Percentiles rank a stretch among this genome's conserved stretches.
These are phyloP conservation scores for Thyatira batis DNA, from an alignment of 2,888 invertebrate species.

Conservation along the genomic window DNA sequence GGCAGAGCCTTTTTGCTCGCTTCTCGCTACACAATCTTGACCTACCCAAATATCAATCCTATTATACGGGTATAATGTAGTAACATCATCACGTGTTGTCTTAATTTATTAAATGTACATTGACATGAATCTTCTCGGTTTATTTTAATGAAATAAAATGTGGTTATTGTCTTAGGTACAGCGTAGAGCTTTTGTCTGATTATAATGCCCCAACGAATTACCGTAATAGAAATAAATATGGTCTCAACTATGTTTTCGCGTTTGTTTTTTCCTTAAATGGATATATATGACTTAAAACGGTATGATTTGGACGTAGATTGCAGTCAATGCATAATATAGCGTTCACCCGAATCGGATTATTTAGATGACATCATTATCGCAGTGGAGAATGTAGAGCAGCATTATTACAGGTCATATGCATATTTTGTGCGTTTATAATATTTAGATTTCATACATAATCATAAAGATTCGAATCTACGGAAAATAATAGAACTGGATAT, in stretches of 20 bases:
- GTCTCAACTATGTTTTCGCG: neutral
- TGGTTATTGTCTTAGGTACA: neutral
- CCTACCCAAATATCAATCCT: constrained; percentile 44
- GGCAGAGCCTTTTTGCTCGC: constrained; percentile 45
- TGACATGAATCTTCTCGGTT: neutral
- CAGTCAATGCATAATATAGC: no score
- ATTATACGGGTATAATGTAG: neutral
- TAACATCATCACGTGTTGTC: neutral
- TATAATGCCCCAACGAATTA: constrained; percentile 6
- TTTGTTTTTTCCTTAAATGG: neutral
- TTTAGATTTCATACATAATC: neutral
- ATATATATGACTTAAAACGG: neutral
- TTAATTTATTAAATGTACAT: neutral
- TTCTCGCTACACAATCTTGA: constrained; percentile 43
- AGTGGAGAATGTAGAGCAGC: no score
- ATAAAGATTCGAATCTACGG: no score
- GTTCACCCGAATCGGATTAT: neutral
- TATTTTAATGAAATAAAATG: no score
- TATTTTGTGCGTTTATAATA: neutral
- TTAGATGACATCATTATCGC: neutral
- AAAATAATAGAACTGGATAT: neutral
- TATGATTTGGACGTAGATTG: neutral
- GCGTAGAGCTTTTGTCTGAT: neutral
- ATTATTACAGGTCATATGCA: neutral
- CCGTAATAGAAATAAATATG: neutral